These are phyloP conservation scores for Benthosema pterotum DNA, from an alignment of 2,797 vertebrate species.

Conservation along the genomic window DNA sequence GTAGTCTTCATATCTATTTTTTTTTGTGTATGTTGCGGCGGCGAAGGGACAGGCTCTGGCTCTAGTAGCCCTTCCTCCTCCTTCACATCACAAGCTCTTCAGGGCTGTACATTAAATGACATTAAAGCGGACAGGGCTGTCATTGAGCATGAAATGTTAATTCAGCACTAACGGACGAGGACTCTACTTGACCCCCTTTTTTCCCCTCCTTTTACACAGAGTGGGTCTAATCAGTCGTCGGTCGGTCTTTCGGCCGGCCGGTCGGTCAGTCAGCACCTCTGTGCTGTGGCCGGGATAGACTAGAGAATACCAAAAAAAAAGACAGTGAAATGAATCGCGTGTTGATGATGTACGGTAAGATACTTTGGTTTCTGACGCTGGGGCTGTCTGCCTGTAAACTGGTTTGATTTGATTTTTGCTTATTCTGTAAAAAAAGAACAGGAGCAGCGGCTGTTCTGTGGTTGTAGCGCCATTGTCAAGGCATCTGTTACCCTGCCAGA, in stretches of 20 bases:
- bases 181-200: conserved; percentile 66
- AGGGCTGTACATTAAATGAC: conserved; percentile 37
- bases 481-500: conserved; percentile 71
- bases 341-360: conserved; percentile 46
- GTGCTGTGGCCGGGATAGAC: conserved; percentile 20
- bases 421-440: conserved; percentile 30
- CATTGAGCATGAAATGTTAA: conserved; percentile 68
- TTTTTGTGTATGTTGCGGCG: too few relatives aligned
- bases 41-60: conserved; percentile 10
- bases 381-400: too few relatives aligned
- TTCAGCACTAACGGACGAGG: conserved; percentile 65
- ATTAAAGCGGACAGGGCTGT: conserved; percentile 47
- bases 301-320: too few relatives aligned
- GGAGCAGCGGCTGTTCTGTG: conserved; percentile 40
- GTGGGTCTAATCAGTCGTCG: conserved; percentile 48
- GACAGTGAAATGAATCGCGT: conserved; percentile 23
- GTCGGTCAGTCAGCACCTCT: conserved; percentile 14
- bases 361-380: conserved; percentile 33
- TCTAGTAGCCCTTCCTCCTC: not conserved
- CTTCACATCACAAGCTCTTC: not conserved
- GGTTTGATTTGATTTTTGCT: conserved; percentile 34
- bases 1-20: conserved; percentile 44
- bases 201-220: conserved; percentile 52
- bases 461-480: conserved; percentile 58
- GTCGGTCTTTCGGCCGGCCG: conserved; percentile 10